Evolutionary conservation across 1,140 invertebrate genomes (phyloP), one percentile per base, ranked within the genome.

Genomic region (Tetranychus cinnabarinus): DNA sequence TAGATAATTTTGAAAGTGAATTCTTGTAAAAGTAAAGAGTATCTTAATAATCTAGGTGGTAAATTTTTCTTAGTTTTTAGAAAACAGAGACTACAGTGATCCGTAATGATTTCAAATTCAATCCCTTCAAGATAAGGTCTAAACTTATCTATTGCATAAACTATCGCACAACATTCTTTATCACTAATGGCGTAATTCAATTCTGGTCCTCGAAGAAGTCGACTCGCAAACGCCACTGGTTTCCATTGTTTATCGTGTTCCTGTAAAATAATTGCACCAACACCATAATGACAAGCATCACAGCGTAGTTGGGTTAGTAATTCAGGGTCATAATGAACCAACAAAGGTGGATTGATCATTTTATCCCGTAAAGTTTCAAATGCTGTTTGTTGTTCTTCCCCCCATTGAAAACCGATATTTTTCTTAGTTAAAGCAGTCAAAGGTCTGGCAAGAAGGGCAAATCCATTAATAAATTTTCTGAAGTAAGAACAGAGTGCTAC

Each of bases 391-490:
- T 37, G 35, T 35, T 57, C 56, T 33, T 15, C 4, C 33, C 31
- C 35, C 56, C 56, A 57, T 5, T 33, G 3, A 57, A 57, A 57
- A 13, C 15, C 15, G 10, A 37, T 37, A 6, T 57, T 33, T 37
- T 57, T 57, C n/a, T n/a, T 57, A 6, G 56, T 57, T 13, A 57
- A 33, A n/a, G 6, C 31, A 33, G 56, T 57, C 33, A 57, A 37
- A 5, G 56, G 56, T 31, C 62, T 59, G 37, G 71, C 65, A 34
- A 71, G 56, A 15, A 62, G 55, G 3, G 72, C 69, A 36, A 71
- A 69, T 56, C 70, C 56, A 35, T 42, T 33, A 68, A 65, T 60
- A 37, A 65, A 65, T 54, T 39, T 54, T 48, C 65, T 56, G 52
- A 62, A 66, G 33, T 58, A 66, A 33, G 35, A 37, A 13, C 45